A percentile compares a stretch with the other conserved stretches of the same genome.
Evolutionary conservation across 1,140 invertebrate genomes (phyloP).

Genomic region (Papilio polyxenes): DNA sequence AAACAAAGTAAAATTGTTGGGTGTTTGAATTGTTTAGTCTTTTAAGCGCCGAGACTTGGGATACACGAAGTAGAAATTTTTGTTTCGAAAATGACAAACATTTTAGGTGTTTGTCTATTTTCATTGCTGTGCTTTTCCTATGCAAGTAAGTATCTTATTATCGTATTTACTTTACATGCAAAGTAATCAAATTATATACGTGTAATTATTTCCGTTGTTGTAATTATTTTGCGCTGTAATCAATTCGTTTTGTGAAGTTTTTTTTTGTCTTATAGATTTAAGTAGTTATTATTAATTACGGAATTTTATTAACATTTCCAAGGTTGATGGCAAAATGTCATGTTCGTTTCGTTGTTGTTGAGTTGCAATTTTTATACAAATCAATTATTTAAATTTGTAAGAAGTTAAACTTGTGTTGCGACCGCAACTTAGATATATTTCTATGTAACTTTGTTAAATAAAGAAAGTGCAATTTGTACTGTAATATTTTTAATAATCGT

Average conservation of each 20-base stretch:
- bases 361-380: background rate
- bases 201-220: constrained; percentile 53
- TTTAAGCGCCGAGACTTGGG: constrained; percentile 42
- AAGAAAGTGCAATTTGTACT: no score
- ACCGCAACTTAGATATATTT: no score
- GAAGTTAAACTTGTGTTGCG: background rate
- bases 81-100: constrained; percentile 68
- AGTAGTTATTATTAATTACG: background rate
- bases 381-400: background rate
- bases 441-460: background rate
- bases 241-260: constrained; percentile 18
- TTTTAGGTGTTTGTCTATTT: constrained; percentile 68
- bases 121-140: constrained; percentile 62
- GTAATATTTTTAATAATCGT: no score
- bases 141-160: constrained; percentile 55
- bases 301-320: background rate
- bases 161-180: constrained; percentile 42
- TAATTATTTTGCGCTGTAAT: constrained; percentile 35
- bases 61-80: constrained; percentile 46
- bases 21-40: constrained; percentile 62
- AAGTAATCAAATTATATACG: constrained; percentile 34
- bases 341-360: background rate
- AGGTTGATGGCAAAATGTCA: constrained; percentile 8
- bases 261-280: background rate
- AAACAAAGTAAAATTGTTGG: constrained; percentile 71